A percentile compares a stretch with the other conserved stretches of the same genome.
Evolutionary conservation across 2,797 vertebrate species (phyloP).

Genomic region (Nannoperca obscura): DNA sequence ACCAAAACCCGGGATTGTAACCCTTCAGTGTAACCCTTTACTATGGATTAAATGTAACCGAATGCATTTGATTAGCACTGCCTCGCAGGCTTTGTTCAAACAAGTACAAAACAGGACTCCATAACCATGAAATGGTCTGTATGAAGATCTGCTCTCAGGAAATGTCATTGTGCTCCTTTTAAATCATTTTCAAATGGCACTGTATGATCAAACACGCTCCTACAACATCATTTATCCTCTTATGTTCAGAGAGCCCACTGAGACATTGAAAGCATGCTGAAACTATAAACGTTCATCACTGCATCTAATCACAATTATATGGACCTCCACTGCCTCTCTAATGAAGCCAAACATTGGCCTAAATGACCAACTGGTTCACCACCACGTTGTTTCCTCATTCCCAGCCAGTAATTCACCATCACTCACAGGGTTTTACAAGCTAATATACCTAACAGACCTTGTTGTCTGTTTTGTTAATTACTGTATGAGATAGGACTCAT

Average conservation of each 20-base stretch:
- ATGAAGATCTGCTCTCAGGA: slow-evolving; percentile 23
- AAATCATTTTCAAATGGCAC: slow-evolving; percentile 15
- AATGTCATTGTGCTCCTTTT: slow-evolving; percentile 22
- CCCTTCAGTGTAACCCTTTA: not conserved
- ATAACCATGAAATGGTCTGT: slow-evolving; percentile 7
- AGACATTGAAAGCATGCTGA: slow-evolving; percentile 8
- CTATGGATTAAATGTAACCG: not conserved
- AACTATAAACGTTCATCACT: not conserved
- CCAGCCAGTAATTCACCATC: slow-evolving; percentile 47
- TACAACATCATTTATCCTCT: slow-evolving; percentile 24
- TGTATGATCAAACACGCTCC: slow-evolving; percentile 12
- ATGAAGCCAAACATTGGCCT: slow-evolving; percentile 5
- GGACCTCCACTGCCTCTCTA: not conserved
- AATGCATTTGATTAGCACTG: slow-evolving; percentile 1
- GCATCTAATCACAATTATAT: slow-evolving; percentile 18
- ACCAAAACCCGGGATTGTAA: not conserved
- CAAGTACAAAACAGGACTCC: slow-evolving; percentile 1
- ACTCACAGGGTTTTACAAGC: slow-evolving; percentile 41
- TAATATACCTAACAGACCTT: slow-evolving; percentile 6
- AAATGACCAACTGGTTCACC: slow-evolving; percentile 21
- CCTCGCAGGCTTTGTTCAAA: not conserved
- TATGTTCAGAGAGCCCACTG: slow-evolving; percentile 23
- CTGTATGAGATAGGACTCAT: not conserved
- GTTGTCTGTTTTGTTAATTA: slow-evolving; percentile 15
- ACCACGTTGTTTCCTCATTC: slow-evolving; percentile 57